Conservation (phyloP, 2,113 vertebrate genomes). For the Notiomystis cincta region DNA sequence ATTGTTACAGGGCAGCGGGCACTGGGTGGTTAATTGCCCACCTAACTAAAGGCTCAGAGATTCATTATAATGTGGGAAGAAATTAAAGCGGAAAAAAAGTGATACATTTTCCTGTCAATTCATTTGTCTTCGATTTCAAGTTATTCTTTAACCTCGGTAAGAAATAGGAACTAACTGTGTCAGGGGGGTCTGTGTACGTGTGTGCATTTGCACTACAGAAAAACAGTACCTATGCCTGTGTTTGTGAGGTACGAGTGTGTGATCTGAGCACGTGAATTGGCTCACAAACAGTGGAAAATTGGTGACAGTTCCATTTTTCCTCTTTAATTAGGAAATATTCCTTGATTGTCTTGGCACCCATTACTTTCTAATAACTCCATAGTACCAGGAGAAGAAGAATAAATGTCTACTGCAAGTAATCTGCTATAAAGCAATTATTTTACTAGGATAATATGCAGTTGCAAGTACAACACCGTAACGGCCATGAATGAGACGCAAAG, state of each 20-base stretch:
- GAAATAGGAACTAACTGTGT: background rate
- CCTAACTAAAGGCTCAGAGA: background rate
- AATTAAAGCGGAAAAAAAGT: background rate
- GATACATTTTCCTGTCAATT: background rate
- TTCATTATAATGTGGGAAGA: background rate
- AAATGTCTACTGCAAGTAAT: slow-evolving; percentile 41
- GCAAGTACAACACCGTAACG: background rate
- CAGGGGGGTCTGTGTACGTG: background rate
- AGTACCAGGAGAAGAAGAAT: slow-evolving; percentile 33
- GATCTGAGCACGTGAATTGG: background rate
- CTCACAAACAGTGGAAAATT: background rate
- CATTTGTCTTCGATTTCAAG: background rate
- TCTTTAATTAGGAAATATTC: background rate
- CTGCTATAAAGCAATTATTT: slow-evolving; percentile 58
- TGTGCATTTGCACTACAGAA: rapidly evolving
- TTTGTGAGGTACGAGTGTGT: background rate
- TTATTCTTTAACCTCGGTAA: background rate
- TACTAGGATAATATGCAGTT: background rate
- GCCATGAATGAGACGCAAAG: background rate
- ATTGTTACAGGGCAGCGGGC: background rate
- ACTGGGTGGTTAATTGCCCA: background rate
- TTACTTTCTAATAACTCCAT: slow-evolving; percentile 57
- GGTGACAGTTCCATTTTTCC: background rate
- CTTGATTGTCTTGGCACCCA: background rate
- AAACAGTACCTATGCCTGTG: rapidly evolving